Conservation (phyloP, 2,888 invertebrate species). For the Oligia fasciuncula region DNA sequence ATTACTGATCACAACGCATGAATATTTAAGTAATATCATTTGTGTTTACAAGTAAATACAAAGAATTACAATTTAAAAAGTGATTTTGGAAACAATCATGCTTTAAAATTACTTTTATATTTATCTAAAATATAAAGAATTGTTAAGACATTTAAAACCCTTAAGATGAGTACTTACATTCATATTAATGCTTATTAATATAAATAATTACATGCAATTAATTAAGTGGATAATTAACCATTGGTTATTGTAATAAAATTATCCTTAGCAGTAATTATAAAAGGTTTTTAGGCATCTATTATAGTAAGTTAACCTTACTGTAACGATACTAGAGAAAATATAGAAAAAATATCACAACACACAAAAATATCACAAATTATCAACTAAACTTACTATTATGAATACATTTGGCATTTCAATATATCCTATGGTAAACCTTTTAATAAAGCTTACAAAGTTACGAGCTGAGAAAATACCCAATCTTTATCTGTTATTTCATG, state of each 20-base stretch:
- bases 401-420: constrained; percentile 62
- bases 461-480: constrained; percentile 33
- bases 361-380: constrained; percentile 82
- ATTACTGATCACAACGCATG: constrained; percentile 5
- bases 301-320: constrained; percentile 53
- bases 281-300: constrained; percentile 34
- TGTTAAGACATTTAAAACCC: background rate
- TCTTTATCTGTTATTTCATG: constrained; percentile 18
- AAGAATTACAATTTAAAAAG: constrained; percentile 43
- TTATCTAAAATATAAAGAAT: constrained; percentile 49
- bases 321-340: constrained; percentile 55
- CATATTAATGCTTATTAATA: constrained; percentile 54
- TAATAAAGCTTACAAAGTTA: constrained; percentile 58
- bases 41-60: constrained; percentile 53
- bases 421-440: constrained; percentile 32
- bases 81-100: background rate
- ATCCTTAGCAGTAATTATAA: constrained; percentile 7
- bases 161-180: constrained; percentile 49
- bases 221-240: constrained; percentile 18
- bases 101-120: constrained; percentile 40
- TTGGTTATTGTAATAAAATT: constrained; percentile 27
- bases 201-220: constrained; percentile 49
- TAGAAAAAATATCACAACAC: constrained; percentile 78
- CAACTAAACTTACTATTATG: constrained; percentile 63
- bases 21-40: constrained; percentile 31